phyloP scores from a whole-genome alignment of 2,888 invertebrate genomes.

The Cordilura impudica region DNA sequence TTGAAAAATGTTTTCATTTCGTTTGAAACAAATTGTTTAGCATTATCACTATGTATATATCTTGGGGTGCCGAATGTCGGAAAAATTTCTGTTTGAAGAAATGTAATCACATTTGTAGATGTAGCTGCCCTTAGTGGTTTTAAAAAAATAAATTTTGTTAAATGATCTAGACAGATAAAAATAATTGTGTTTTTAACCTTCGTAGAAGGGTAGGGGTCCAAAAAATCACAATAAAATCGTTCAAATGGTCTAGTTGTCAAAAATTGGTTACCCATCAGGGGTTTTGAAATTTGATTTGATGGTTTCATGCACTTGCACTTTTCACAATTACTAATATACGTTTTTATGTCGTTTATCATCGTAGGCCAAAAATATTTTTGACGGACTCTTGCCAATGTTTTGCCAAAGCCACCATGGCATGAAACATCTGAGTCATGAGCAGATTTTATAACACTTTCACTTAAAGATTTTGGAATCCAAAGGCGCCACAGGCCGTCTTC shows the following conservation, averaged over 20 bases:
- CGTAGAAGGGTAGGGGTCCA: neutral
- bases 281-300: too few relatives aligned
- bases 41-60: too few relatives aligned
- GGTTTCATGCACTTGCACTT: neutral
- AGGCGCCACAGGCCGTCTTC: too few relatives aligned
- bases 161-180: too few relatives aligned
- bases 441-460: neutral
- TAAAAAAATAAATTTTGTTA: too few relatives aligned
- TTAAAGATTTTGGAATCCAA: constrained; percentile 14
- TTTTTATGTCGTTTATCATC: neutral
- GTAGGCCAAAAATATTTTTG: neutral
- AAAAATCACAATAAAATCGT: neutral
- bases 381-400: neutral
- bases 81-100: too few relatives aligned
- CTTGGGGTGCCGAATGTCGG: too few relatives aligned
- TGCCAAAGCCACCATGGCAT: constrained; percentile 9
- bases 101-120: too few relatives aligned
- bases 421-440: neutral
- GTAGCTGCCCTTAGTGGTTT: too few relatives aligned
- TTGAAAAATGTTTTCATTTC: constrained; percentile 31
- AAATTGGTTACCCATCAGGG: constrained; percentile 14
- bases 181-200: neutral
- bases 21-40: constrained; percentile 10
- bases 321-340: neutral
- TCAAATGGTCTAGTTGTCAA: neutral